Conservation (phyloP, 2,888 invertebrate species). For the Operophtera brumata region DNA sequence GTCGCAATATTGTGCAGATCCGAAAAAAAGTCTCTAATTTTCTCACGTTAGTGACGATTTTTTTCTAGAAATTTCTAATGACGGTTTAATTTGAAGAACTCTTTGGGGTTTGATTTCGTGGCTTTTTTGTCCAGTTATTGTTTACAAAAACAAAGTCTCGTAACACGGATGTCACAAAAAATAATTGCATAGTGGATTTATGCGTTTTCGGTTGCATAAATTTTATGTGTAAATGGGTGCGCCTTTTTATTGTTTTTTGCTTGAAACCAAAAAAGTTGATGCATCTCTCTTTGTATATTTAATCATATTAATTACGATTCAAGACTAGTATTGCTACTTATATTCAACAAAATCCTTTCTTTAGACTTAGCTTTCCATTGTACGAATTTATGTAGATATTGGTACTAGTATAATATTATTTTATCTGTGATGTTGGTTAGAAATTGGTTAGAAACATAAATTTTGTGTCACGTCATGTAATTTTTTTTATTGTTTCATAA, state of each 20-base stretch:
- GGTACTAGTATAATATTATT: too few relatives aligned
- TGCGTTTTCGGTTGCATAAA: conserved; percentile 58
- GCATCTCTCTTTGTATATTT: neutral
- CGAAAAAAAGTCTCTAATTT: conserved; percentile 69
- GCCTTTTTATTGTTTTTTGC: conserved; percentile 16
- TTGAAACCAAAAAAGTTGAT: conserved; percentile 1
- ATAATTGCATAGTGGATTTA: conserved; percentile 75
- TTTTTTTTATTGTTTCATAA: neutral
- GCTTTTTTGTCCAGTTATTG: conserved; percentile 60
- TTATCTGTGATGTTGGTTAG: too few relatives aligned
- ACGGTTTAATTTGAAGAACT: conserved; percentile 79
- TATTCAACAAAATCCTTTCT: too few relatives aligned
- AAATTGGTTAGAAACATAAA: too few relatives aligned
- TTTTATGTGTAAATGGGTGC: conserved; percentile 34
- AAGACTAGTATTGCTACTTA: too few relatives aligned
- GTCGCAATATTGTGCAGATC: conserved; percentile 51
- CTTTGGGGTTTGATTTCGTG: conserved; percentile 77
- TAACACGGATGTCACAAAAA: conserved; percentile 78
- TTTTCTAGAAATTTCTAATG: conserved; percentile 74
- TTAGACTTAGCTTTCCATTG: too few relatives aligned
- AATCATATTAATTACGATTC: neutral
- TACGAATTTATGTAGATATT: too few relatives aligned
- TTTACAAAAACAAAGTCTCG: conserved; percentile 77
- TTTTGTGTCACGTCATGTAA: too few relatives aligned
- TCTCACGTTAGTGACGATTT: conserved; percentile 70